Percentiles rank a stretch among this genome's conserved stretches.
Conservation (phyloP, 2,888 invertebrate genomes). For the Lagria hirta region DNA sequence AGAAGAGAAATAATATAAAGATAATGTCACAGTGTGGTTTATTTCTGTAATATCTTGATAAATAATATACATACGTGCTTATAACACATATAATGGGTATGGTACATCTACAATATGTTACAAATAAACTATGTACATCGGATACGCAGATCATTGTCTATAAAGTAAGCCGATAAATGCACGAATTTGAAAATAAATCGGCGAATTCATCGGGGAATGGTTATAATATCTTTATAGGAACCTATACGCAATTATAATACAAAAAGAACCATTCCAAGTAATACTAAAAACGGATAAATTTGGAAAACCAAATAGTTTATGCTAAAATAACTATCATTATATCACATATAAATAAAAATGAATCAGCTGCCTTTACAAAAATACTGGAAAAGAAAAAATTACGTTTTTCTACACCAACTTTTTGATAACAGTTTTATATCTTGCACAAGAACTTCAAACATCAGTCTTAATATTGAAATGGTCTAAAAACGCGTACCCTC, state of each 20-base stretch:
- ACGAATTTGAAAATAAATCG: constrained; percentile 17
- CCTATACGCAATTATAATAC: constrained; percentile 24
- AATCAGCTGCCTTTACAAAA: constrained; percentile 35
- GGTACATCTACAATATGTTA: constrained; percentile 46
- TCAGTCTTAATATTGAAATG: constrained; percentile 43
- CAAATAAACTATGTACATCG: constrained; percentile 46
- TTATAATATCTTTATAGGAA: constrained; percentile 29
- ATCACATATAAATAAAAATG: constrained; percentile 41
- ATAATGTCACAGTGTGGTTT: constrained; percentile 31
- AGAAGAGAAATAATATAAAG: constrained; percentile 8
- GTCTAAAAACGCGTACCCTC: constrained; percentile 40
- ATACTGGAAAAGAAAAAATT: constrained; percentile 27
- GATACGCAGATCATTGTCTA: constrained; percentile 31
- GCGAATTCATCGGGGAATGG: constrained; percentile 30
- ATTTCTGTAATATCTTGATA: constrained; percentile 44
- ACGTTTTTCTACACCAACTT: constrained; percentile 11
- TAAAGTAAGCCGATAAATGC: constrained; percentile 37
- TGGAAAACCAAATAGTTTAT: constrained; percentile 8
- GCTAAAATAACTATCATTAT: constrained; percentile 18
- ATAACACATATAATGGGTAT: constrained; percentile 41
- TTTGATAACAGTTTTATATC: constrained; percentile 12
- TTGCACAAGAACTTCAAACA: constrained; percentile 26
- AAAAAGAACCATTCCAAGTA: constrained; percentile 27
- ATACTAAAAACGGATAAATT: constrained; percentile 27
- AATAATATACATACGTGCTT: constrained; percentile 49